These are phyloP conservation scores for Pelobates cultripes DNA, from an alignment of 2,797 vertebrate genomes.

Conservation along the genomic window DNA sequence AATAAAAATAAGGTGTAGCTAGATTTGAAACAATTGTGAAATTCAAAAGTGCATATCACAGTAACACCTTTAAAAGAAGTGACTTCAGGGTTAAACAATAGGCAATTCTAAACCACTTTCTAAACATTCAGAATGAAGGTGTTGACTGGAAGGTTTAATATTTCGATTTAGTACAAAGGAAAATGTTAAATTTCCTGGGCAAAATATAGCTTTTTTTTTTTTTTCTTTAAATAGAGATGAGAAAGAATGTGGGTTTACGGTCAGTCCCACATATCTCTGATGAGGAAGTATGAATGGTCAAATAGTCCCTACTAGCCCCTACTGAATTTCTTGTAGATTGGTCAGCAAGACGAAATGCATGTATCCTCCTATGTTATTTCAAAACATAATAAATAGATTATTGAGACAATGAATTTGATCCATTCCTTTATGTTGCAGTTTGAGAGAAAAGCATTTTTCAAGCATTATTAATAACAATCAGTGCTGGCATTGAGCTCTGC, in stretches of 20 bases:
- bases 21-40: conserved; percentile 58
- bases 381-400: conserved; percentile 68
- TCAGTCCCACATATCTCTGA: conserved; percentile 69
- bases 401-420: conserved; percentile 62
- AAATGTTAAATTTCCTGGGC: conserved; percentile 64
- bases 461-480: conserved; percentile 90
- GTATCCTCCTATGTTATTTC: conserved; percentile 46
- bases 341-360: conserved; percentile 60
- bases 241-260: conserved; percentile 62
- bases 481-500: conserved; percentile 87
- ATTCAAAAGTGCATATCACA: conserved; percentile 57
- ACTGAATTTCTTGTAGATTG: conserved; percentile 65
- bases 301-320: conserved; percentile 60
- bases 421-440: conserved; percentile 61
- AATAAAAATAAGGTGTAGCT: conserved; percentile 58
- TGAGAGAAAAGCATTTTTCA: conserved; percentile 68
- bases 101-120: conserved; percentile 58
- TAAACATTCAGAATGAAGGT: conserved; percentile 66
- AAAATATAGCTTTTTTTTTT: conserved; percentile 59
- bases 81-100: conserved; percentile 63
- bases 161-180: conserved; percentile 62
- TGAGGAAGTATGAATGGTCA: conserved; percentile 63
- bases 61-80: conserved; percentile 66
- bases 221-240: conserved; percentile 60
- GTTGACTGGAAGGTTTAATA: conserved; percentile 65